Evolutionary conservation across 2,888 invertebrate species (phyloP), one percentile per base, ranked within the genome.

Genomic region (Pediacus dermestoides): DNA sequence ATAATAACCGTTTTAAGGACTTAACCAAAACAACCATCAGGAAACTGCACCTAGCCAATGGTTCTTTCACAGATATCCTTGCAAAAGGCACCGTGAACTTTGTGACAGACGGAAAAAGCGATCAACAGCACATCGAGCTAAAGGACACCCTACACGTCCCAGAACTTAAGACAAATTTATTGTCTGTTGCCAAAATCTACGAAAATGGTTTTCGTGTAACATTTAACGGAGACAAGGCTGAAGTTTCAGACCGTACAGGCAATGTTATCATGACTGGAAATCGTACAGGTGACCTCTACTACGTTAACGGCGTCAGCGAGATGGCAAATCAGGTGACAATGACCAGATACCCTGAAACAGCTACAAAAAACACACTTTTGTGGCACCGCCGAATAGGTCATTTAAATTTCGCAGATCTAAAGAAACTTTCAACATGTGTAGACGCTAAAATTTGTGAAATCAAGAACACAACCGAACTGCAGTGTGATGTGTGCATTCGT

Each of bases 51-150:
- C n/a, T n/a, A n/a, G n/a, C n/a, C n/a, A n/a, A n/a, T n/a, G n/a
- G n/a, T 21, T 7, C 6, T 21, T 21, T n/a, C 7, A 21, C 21
- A 21, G n/a, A 21, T n/a, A 21, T 21, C 6, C 6, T n/a, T 6
- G 21, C 21, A 7, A 21, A 21, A 21, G 21, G 21, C 21, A 21
- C 21, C n/a, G 21, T n/a, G 21, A 21, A 21, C n/a, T 21, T 21
- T 6, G n/a, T 21, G 21, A 7, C 21, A n/a, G 21, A 7, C 21
- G 21, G 21, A 21, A 21, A 21, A 21, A 21, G 6, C 21, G n/a
- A 6, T 21, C 6, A n/a, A 7, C 6, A 21, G 21, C 7, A n/a
- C 21, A 7, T 21, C n/a, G n/a, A n/a, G n/a, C n/a, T n/a, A n/a
- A n/a, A n/a, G n/a, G n/a, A n/a, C n/a, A n/a, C n/a, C n/a, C n/a